These are phyloP conservation scores for Dysidea cf. avara DNA, from an alignment of 37 sponge, comb jelly and placozoan species.

Conservation along the genomic window DNA sequence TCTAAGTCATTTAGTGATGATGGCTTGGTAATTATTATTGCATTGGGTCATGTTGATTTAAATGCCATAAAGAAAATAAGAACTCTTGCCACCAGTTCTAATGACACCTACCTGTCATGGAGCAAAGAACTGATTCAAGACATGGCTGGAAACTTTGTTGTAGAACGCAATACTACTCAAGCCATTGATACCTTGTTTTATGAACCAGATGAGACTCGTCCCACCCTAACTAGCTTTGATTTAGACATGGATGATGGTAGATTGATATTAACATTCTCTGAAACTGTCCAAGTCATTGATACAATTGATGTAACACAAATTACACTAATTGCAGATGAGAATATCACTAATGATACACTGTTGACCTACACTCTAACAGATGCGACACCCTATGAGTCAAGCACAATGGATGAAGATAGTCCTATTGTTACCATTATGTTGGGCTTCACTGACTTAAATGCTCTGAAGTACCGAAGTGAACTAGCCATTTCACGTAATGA, in stretches of 20 bases:
- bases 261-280: slow-evolving; percentile 85
- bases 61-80: slow-evolving; percentile 78
- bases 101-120: slow-evolving; percentile 61
- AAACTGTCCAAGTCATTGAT: slow-evolving; percentile 83
- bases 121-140: slow-evolving; percentile 45
- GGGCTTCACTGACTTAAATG: slow-evolving; percentile 87
- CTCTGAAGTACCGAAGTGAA: slow-evolving; percentile 67
- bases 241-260: slow-evolving; percentile 80
- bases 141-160: slow-evolving; percentile 69
- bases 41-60: slow-evolving; percentile 78
- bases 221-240: slow-evolving; percentile 73
- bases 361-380: slow-evolving; percentile 50
- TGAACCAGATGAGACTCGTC: slow-evolving; percentile 70
- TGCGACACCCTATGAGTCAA: slow-evolving; percentile 36
- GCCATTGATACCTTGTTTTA: slow-evolving; percentile 25
- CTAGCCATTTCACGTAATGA: slow-evolving; percentile 49
- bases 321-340: slow-evolving; percentile 48
- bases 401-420: slow-evolving; percentile 69
- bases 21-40: slow-evolving; percentile 54
- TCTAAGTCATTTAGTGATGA: slow-evolving; percentile 65
- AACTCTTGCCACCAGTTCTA: slow-evolving; percentile 34
- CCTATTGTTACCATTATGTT: slow-evolving; percentile 72
- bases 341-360: slow-evolving; percentile 10
- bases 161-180: background rate
- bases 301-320: slow-evolving; percentile 76